A percentile compares a stretch with the other conserved stretches of the same genome.
These are phyloP conservation scores for Pristionchus mayeri DNA, from an alignment of 2,888 invertebrate species.

Conservation along the genomic window DNA sequence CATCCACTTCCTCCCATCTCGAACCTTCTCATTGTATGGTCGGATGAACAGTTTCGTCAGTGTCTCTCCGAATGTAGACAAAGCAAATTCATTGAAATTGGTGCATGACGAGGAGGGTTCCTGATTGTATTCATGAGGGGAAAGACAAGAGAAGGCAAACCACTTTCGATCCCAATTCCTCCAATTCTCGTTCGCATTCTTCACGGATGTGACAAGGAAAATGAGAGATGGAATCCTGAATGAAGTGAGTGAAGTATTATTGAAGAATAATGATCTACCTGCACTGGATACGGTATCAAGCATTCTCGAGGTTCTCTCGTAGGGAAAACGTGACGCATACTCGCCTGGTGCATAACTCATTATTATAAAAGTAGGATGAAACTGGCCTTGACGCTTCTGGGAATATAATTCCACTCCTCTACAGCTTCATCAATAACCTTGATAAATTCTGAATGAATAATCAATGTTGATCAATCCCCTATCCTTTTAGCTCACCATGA, in stretches of 20 bases:
- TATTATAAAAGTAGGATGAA: background rate
- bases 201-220: conserved; percentile 20
- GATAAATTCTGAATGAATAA: conserved; percentile 52
- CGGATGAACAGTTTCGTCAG: conserved; percentile 67
- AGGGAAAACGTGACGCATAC: conserved; percentile 55
- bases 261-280: conserved; percentile 34
- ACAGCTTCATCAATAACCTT: conserved; percentile 53
- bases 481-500: conserved; percentile 12
- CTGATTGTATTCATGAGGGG: background rate
- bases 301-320: conserved; percentile 40
- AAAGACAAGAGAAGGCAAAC: too few relatives aligned
- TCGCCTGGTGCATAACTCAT: too few relatives aligned
- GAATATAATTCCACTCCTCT: conserved; percentile 56
- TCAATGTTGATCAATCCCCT: background rate
- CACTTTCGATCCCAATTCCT: conserved; percentile 27
- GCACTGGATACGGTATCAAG: conserved; percentile 59
- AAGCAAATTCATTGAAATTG: conserved; percentile 67
- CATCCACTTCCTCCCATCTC: background rate
- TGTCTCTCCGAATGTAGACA: conserved; percentile 64
- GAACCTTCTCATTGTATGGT: conserved; percentile 72
- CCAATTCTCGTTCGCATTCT: conserved; percentile 25
- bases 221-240: conserved; percentile 39
- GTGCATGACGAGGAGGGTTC: background rate
- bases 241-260: background rate
- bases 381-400: conserved; percentile 54